Percentiles rank a stretch among this genome's conserved stretches.
Evolutionary conservation across 2,888 invertebrate species (phyloP).

Genomic region (Drosophila seclusa): DNA sequence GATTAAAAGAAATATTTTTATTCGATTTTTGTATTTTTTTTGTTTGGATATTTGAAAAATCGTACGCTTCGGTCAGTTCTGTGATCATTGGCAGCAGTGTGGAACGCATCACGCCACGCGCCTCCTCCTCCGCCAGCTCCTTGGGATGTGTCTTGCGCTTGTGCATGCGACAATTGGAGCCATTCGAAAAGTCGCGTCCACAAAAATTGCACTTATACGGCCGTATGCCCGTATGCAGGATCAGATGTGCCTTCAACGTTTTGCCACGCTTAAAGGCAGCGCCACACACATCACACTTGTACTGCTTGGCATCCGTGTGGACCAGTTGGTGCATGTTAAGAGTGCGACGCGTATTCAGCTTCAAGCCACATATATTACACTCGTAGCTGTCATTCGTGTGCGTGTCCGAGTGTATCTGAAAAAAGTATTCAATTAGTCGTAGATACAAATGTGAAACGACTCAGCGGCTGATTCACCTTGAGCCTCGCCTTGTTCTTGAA

Average conservation of each 20-base stretch:
- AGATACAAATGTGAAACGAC: too few relatives aligned
- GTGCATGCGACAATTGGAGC: constrained; percentile 84
- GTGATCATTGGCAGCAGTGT: constrained; percentile 82
- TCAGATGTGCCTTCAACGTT: constrained; percentile 84
- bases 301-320: constrained; percentile 83
- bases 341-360: constrained; percentile 85
- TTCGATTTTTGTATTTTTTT: background rate
- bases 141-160: constrained; percentile 84
- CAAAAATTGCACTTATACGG: constrained; percentile 85
- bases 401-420: constrained; percentile 84
- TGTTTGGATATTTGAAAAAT: background rate
- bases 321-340: constrained; percentile 85
- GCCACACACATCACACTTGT: constrained; percentile 83
- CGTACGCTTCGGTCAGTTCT: constrained; percentile 83
- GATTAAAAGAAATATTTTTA: background rate
- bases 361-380: constrained; percentile 84
- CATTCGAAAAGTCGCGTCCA: constrained; percentile 84
- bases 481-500: constrained; percentile 84
- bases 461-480: constrained; percentile 59
- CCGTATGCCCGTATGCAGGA: constrained; percentile 84
- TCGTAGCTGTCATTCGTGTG: constrained; percentile 84
- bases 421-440: background rate
- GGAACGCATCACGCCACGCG: constrained; percentile 77
- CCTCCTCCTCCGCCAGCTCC: constrained; percentile 84
- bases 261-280: constrained; percentile 84